Evolutionary conservation across 2,113 vertebrate genomes (phyloP).

Genomic region (Leucoraja erinaceus): DNA sequence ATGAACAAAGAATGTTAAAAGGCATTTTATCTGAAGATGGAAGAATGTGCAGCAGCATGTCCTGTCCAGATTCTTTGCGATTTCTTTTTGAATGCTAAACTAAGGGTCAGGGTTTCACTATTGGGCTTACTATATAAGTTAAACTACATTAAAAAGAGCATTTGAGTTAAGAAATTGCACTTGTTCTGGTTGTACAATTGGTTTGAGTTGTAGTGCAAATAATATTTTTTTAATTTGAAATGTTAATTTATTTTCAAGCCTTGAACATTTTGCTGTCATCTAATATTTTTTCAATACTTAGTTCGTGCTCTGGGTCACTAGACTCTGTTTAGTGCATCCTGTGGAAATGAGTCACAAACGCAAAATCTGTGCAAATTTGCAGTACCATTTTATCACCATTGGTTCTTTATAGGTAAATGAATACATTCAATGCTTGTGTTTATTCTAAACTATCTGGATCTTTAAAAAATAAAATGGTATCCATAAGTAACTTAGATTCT

Average conservation of each 20-base stretch:
- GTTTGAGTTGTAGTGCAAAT: constrained; percentile 5
- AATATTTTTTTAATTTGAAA: not conserved
- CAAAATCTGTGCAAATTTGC: not conserved
- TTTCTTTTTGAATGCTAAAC: not conserved
- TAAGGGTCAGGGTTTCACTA: not conserved
- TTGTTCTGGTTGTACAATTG: not conserved
- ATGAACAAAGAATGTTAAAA: not conserved
- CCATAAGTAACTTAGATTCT: not conserved
- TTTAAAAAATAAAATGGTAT: not conserved
- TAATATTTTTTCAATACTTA: not conserved
- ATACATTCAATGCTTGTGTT: not conserved
- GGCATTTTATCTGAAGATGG: not conserved
- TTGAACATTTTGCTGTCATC: constrained; percentile 6
- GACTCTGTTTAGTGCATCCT: not conserved
- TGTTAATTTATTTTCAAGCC: not conserved
- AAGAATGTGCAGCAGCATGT: not conserved
- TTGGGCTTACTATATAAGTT: not conserved
- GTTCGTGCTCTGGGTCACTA: not conserved
- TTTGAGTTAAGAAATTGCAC: constrained; percentile 18
- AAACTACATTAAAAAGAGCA: not conserved
- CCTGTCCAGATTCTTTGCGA: constrained; percentile 35
- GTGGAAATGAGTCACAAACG: not conserved
- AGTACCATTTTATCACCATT: not conserved
- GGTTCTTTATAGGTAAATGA: not conserved
- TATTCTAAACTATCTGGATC: not conserved